Conservation (phyloP, 2,113 vertebrate genomes). For the Scartelaos histophorus region DNA sequence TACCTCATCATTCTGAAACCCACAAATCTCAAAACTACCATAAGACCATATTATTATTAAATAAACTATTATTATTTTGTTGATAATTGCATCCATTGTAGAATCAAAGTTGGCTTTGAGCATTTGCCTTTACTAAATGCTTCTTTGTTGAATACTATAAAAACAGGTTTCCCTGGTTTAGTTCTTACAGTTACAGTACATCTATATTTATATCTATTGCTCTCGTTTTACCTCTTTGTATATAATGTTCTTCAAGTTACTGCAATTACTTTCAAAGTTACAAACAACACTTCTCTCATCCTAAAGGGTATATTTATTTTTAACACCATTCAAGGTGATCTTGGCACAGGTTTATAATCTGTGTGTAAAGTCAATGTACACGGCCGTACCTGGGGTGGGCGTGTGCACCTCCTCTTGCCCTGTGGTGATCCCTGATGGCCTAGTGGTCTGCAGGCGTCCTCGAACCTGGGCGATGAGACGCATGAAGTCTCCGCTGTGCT, state of each 20-base stretch:
- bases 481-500: slow-evolving; percentile 86
- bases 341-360: slow-evolving; percentile 5
- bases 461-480: slow-evolving; percentile 85
- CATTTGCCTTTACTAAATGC: no score
- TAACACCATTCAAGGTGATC: slow-evolving; percentile 12
- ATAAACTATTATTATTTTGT: no score
- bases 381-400: slow-evolving; percentile 52
- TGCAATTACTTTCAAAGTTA: neutral
- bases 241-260: neutral
- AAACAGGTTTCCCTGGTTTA: no score
- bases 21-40: no score
- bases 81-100: no score
- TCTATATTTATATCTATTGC: neutral
- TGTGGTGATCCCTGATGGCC: slow-evolving; percentile 39
- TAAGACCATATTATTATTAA: no score
- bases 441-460: slow-evolving; percentile 74
- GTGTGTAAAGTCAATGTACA: neutral
- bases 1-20: no score
- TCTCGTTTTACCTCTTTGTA: neutral
- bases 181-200: no score
- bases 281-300: neutral
- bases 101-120: no score
- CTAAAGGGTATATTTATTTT: neutral
- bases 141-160: no score
- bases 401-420: slow-evolving; percentile 20